Evolutionary conservation across 2,888 invertebrate genomes (phyloP), one percentile per base, ranked within the genome.

Genomic region (Harpalus rubripes): DNA sequence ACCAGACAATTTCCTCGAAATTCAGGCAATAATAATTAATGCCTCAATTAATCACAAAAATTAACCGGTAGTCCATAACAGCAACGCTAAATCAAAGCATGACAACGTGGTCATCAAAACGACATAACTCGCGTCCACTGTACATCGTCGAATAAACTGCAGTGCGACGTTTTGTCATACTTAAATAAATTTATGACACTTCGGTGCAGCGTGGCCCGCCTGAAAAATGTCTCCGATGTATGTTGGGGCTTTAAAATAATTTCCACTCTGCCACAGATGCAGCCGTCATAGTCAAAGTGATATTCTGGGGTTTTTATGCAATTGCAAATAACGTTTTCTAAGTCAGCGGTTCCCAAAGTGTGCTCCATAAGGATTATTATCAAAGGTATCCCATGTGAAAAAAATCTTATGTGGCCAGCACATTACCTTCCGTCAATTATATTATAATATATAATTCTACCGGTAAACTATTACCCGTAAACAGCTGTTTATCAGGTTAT

Each of bases 131-230:
- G 12, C 39, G n/a, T 39, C n/a, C 44, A 18, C 41, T 68, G 39
- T 16, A 74, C 41, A 44, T 52, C 39, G 18, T 12, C 15, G 52
- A 76, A 78, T 78, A 78, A 78, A 78, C 78, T 78, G 78, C 32
- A 56, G 7, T 52, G 76, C 26, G 78, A 78, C 78, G 58, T 78
- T 78, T 78, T 78, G 78, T 78, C 78, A 78, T 78, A 78, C 78
- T 78, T 58, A 78, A 78, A 78, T 58, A 78, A 78, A 78, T 78
- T 78, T 78, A 78, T 58, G 78, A 32, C 58, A 78, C 78, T 78
- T 78, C 26, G 78, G 78, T 78, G 78, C 78, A 78, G 56, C 58
- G 58, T 52, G 78, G 78, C 56, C 52, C 16, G 78, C 56, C 58
- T 78, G 78, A 78, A 78, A 78, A 78, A 78, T 78, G 58, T 78